Conservation (phyloP, 23 tunicate species). For the Botrylloides violaceus region DNA sequence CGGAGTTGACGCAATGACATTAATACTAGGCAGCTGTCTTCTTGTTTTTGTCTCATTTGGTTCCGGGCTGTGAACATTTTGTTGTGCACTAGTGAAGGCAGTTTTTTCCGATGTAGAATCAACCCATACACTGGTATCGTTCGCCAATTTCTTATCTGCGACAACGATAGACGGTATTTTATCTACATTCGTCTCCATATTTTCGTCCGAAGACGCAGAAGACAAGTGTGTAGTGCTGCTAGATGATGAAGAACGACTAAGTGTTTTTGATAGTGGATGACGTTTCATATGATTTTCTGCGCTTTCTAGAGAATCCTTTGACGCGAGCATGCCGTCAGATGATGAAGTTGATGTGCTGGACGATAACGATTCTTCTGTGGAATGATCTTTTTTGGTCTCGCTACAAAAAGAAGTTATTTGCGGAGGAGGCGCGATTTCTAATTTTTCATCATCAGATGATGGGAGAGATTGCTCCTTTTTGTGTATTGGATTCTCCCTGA, state of each 20-base stretch:
- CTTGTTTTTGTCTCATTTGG: background rate
- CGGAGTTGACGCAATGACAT: constrained; percentile 10
- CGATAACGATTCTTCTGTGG: background rate
- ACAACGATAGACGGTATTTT: background rate
- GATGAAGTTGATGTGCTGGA: background rate
- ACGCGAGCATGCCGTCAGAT: background rate
- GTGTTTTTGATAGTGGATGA: background rate
- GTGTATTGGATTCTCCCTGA: background rate
- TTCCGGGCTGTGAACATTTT: background rate
- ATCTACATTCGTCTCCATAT: background rate
- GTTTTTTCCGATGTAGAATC: background rate
- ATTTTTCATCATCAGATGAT: background rate
- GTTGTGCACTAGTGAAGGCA: background rate
- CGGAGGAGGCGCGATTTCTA: background rate
- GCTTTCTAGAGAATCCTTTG: background rate
- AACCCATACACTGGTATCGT: constrained; percentile 8
- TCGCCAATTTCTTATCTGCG: background rate
- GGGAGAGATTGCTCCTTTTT: background rate
- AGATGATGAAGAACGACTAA: background rate
- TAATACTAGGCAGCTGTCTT: background rate
- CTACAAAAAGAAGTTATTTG: background rate
- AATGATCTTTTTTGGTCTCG: background rate
- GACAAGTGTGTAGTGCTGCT: background rate
- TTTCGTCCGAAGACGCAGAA: background rate
- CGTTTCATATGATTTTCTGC: background rate